Conservation (phyloP, 2,797 vertebrate species). For the Mus caroli region DNA sequence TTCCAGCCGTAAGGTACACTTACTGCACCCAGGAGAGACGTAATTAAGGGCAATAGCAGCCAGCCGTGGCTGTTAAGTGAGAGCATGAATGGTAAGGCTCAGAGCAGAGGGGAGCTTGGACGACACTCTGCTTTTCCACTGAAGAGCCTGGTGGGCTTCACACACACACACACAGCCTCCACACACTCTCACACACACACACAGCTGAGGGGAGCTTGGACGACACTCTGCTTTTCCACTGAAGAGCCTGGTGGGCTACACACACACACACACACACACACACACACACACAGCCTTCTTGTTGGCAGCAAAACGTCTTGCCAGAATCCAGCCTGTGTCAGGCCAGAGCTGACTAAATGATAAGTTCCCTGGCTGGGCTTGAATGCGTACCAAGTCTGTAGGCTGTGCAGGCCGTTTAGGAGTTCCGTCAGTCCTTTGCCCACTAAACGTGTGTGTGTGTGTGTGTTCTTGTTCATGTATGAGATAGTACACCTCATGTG, state of each 20-base stretch:
- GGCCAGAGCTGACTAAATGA: neutral
- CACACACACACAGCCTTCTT: neutral
- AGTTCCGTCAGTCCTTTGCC: neutral
- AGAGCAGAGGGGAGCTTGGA: neutral
- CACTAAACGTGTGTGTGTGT: neutral
- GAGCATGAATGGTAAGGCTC: conserved; percentile 5
- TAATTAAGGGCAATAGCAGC: conserved; percentile 46
- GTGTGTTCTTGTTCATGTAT: neutral
- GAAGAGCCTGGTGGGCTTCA: fast-evolving
- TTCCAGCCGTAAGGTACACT: conserved; percentile 58
- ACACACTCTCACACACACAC: no score
- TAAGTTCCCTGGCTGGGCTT: neutral
- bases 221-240: no score
- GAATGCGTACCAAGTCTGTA: neutral
- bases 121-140: fast-evolving
- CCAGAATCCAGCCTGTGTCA: neutral
- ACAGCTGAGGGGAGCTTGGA: no score
- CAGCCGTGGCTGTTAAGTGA: conserved; percentile 25
- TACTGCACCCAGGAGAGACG: conserved; percentile 20
- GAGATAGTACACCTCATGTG: neutral
- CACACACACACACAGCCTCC: fast-evolving
- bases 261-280: no score
- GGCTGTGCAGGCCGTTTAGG: neutral
- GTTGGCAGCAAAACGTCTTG: neutral
- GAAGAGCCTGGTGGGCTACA: no score